Evolutionary conservation across 2,888 invertebrate species (phyloP).

Genomic region (Mechanitis messenoides): DNA sequence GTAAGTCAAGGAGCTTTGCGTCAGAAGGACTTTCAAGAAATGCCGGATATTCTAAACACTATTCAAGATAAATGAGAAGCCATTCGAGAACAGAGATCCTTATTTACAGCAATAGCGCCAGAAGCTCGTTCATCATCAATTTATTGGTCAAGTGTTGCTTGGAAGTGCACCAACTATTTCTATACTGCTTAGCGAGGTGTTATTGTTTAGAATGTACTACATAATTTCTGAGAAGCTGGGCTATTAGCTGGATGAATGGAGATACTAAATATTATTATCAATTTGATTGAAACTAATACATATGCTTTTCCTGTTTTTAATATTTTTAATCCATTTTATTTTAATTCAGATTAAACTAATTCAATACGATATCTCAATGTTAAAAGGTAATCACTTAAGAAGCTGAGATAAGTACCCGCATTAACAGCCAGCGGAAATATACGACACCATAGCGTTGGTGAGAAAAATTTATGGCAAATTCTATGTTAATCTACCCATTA

Average conservation of each 20-base stretch:
- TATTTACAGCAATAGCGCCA: slow-evolving; percentile 9
- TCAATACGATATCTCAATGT: not conserved
- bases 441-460: no score
- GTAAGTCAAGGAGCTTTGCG: no score
- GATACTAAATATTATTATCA: not conserved
- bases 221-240: slow-evolving; percentile 6
- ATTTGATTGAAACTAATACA: no score
- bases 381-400: not conserved
- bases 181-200: slow-evolving; percentile 14
- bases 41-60: no score
- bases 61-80: no score
- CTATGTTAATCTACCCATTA: no score
- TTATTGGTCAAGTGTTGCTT: slow-evolving; percentile 22
- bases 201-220: slow-evolving; percentile 12
- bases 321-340: not conserved
- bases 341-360: not conserved
- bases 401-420: slow-evolving; percentile 24
- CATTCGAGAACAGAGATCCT: not conserved
- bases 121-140: slow-evolving; percentile 22
- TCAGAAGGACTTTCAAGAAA: no score
- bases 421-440: not conserved
- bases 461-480: no score
- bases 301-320: no score
- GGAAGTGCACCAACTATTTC: slow-evolving; percentile 24
- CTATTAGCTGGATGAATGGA: not conserved